Percentiles rank a stretch among this genome's conserved stretches.
Evolutionary conservation across 2,797 vertebrate species (phyloP).

Genomic region (Mus minutoides): DNA sequence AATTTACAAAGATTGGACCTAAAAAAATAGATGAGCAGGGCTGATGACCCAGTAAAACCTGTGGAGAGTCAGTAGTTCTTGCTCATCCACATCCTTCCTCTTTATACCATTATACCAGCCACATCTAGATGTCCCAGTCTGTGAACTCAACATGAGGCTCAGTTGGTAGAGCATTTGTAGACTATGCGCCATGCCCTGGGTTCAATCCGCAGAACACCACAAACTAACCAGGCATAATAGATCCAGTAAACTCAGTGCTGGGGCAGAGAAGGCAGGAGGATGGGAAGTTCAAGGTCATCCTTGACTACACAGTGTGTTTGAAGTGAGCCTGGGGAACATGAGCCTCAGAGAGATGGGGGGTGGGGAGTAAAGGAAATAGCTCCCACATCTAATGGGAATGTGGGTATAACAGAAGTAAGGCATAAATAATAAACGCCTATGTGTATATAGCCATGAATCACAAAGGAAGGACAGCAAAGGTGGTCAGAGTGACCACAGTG

Average conservation of each 20-base stretch:
- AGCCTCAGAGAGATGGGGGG: not conserved
- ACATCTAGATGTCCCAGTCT: not conserved
- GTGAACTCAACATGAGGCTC: not conserved
- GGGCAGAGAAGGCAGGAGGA: not conserved
- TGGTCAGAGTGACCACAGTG: not conserved
- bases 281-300: not conserved
- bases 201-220: not conserved
- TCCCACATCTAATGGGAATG: not conserved
- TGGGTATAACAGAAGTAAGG: not conserved
- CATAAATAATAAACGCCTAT: not conserved
- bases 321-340: not conserved
- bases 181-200: no score
- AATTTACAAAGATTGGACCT: not conserved
- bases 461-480: not conserved
- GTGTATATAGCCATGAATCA: not conserved
- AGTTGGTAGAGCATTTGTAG: not conserved
- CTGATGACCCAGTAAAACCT: not conserved
- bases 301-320: not conserved
- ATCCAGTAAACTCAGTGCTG: not conserved
- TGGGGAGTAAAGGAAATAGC: not conserved
- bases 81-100: not conserved
- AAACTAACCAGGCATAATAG: not conserved
- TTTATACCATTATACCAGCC: not conserved
- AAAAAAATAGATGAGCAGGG: constrained; percentile 23
- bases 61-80: not conserved